These are phyloP conservation scores for Coleophora flavipennella DNA, from an alignment of 2,888 invertebrate species.

Conservation along the genomic window DNA sequence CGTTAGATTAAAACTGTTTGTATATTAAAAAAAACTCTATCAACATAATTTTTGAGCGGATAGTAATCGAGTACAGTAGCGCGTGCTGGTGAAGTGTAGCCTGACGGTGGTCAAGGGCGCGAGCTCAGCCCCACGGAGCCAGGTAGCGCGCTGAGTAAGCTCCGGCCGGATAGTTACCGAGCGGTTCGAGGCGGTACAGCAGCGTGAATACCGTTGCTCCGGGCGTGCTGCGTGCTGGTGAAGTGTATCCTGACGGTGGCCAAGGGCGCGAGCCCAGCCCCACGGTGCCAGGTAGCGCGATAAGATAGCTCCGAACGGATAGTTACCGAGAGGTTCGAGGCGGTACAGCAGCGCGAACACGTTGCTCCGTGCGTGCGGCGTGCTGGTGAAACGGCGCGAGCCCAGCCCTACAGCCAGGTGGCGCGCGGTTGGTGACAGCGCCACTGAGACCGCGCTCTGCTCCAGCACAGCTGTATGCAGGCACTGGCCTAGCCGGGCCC, in stretches of 20 bases:
- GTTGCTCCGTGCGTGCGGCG: conserved; percentile 65
- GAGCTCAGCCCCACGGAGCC: no score
- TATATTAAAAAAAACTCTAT: no score
- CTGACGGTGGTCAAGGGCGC: background rate
- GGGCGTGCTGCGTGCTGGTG: background rate
- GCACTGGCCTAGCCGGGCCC: conserved; percentile 82
- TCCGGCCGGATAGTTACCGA: conserved; percentile 27
- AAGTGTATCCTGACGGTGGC: background rate
- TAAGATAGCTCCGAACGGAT: background rate
- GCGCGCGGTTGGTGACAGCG: conserved; percentile 85
- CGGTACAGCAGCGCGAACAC: conserved; percentile 61
- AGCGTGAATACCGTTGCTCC: no score
- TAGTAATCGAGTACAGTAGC: no score
- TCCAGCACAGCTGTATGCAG: conserved; percentile 84
- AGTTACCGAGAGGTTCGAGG: conserved; percentile 46
- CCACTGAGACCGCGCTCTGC: conserved; percentile 87
- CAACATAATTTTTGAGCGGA: no score
- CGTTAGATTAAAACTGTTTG: no score
- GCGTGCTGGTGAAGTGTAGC: background rate
- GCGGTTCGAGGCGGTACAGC: conserved; percentile 49
- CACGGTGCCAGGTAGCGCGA: no score
- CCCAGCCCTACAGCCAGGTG: conserved; percentile 87
- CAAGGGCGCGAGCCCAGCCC: no score
- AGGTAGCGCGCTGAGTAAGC: no score
- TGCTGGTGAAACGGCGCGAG: conserved; percentile 74